Percentiles rank a stretch among this genome's conserved stretches.
Evolutionary conservation across 1,140 invertebrate species (phyloP).

Genomic region (Subanguina moxae): DNA sequence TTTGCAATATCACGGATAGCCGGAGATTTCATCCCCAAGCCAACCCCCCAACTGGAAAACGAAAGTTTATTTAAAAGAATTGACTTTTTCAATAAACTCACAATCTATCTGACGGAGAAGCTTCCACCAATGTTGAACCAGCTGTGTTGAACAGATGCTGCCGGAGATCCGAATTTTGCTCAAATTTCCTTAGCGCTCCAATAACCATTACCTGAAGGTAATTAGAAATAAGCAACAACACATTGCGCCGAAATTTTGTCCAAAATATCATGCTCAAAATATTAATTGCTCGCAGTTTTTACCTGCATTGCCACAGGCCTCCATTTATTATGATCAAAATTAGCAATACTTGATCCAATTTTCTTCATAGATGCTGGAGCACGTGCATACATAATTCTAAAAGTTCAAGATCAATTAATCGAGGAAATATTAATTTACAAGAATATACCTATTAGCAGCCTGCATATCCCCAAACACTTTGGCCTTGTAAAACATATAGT

Average conservation of each 20-base stretch:
- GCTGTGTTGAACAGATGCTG: neutral
- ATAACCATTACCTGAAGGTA: conserved; percentile 11
- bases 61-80: too few species aligned
- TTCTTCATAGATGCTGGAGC: conserved; percentile 1
- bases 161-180: conserved; percentile 7
- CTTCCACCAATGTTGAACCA: conserved; percentile 2
- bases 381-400: neutral
- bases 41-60: neutral
- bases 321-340: conserved; percentile 9
- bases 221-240: too few species aligned
- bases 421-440: too few species aligned
- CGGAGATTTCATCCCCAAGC: neutral
- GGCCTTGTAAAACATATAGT: conserved; percentile 10
- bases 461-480: neutral
- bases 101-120: neutral
- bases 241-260: neutral
- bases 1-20: neutral
- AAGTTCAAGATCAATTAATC: too few species aligned
- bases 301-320: conserved; percentile 3
- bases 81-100: neutral
- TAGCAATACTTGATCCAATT: neutral
- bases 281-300: neutral
- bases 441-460: neutral
- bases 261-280: neutral
- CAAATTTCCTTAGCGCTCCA: conserved; percentile 4